These are phyloP conservation scores for Dasysyrphus albostriatus DNA, from an alignment of 2,888 invertebrate species.

Conservation along the genomic window DNA sequence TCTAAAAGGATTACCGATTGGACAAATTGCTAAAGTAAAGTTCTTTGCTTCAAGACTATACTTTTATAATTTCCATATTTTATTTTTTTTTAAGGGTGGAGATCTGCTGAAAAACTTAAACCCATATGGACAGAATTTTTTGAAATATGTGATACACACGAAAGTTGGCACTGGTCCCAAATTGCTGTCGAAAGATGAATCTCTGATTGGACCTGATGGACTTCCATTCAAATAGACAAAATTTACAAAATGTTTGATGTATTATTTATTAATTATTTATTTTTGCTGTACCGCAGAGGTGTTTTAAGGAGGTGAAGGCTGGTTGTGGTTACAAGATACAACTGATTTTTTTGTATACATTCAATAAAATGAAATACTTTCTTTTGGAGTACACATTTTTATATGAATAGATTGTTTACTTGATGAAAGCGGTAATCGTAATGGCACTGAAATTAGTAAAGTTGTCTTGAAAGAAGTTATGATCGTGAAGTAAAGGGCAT, in stretches of 20 bases:
- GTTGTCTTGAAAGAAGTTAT: too few species aligned
- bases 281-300: background rate
- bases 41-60: background rate
- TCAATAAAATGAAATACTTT: too few species aligned
- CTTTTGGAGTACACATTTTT: too few species aligned
- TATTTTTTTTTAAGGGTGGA: constrained; percentile 65
- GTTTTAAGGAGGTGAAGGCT: background rate
- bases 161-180: constrained; percentile 92
- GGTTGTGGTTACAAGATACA: background rate
- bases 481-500: too few species aligned
- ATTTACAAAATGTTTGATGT: background rate
- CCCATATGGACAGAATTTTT: constrained; percentile 84
- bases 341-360: too few species aligned
- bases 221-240: constrained; percentile 24
- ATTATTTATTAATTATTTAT: constrained; percentile 22
- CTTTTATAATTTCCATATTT: constrained; percentile 21
- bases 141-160: constrained; percentile 94
- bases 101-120: constrained; percentile 39
- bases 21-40: constrained; percentile 60
- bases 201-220: constrained; percentile 45
- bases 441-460: too few species aligned
- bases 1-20: constrained; percentile 85
- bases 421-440: too few species aligned
- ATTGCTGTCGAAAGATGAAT: constrained; percentile 26
- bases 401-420: too few species aligned